A percentile compares a stretch with the other conserved stretches of the same genome.
Conservation (phyloP, 2,888 invertebrate genomes). For the Parelbella ahira region DNA sequence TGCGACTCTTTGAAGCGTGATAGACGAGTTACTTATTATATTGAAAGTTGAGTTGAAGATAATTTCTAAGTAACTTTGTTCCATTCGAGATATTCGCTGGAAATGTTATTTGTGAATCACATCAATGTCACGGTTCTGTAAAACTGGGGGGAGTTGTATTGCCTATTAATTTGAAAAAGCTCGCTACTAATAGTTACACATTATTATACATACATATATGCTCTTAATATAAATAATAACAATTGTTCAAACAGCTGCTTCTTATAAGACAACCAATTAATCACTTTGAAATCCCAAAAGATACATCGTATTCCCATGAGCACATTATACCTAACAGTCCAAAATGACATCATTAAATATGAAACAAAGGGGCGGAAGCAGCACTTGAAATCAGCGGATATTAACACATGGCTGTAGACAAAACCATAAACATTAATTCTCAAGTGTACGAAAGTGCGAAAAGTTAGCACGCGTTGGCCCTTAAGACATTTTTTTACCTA, state of each 20-base stretch:
- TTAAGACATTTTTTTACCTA: neutral
- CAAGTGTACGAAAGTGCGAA: slow-evolving; percentile 18
- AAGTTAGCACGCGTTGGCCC: slow-evolving; percentile 11
- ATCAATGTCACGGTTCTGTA: neutral
- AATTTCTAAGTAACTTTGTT: slow-evolving; percentile 16
- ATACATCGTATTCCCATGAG: too few species aligned
- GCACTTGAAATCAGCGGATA: slow-evolving; percentile 14
- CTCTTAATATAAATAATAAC: too few species aligned
- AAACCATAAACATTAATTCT: neutral
- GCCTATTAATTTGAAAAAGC: too few species aligned
- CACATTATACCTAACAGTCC: too few species aligned
- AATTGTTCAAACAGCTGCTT: too few species aligned
- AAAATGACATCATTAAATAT: too few species aligned
- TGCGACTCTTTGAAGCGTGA: slow-evolving; percentile 23
- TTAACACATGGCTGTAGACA: slow-evolving; percentile 10
- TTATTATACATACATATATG: too few species aligned
- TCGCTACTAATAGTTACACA: too few species aligned
- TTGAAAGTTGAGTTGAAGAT: slow-evolving; percentile 14
- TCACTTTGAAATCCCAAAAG: too few species aligned
- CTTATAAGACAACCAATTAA: too few species aligned
- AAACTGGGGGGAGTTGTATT: neutral
- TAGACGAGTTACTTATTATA: slow-evolving; percentile 22
- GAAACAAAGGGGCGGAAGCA: slow-evolving; percentile 9
- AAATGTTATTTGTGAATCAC: slow-evolving; percentile 5
- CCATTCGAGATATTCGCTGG: slow-evolving; percentile 3